These are phyloP conservation scores for Adrianichthys oophorus DNA, from an alignment of 2,797 vertebrate genomes.

Conservation along the genomic window DNA sequence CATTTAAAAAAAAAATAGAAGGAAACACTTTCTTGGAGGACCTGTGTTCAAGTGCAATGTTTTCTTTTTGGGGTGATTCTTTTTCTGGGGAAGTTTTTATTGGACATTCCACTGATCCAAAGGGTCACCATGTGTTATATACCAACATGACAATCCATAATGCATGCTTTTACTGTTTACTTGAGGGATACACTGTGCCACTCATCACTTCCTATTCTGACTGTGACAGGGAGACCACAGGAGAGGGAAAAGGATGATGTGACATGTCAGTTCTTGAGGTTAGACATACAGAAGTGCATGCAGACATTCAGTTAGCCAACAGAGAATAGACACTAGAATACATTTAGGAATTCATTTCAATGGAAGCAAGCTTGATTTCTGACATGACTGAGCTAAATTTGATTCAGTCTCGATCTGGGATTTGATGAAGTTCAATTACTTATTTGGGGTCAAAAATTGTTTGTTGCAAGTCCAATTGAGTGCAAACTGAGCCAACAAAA, in stretches of 20 bases:
- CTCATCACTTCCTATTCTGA: constrained; percentile 37
- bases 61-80: background rate
- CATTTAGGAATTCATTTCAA: no score
- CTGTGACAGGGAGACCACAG: constrained; percentile 54
- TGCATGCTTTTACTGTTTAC: constrained; percentile 66
- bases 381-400: no score
- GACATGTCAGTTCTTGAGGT: constrained; percentile 46
- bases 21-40: no score
- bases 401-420: no score
- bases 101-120: constrained; percentile 34
- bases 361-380: no score
- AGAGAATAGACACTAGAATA: no score
- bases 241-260: constrained; percentile 46
- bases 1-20: no score
- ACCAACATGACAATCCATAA: constrained; percentile 69
- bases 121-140: constrained; percentile 70
- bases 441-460: no score
- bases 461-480: no score
- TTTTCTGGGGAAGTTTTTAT: constrained; percentile 32
- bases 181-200: constrained; percentile 58
- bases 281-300: constrained; percentile 34
- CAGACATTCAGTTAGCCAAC: background rate
- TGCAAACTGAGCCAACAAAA: no score
- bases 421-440: no score
- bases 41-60: no score